Evolutionary conservation across 2,797 vertebrate genomes (phyloP).

Genomic region (Leptatherina wallacei): DNA sequence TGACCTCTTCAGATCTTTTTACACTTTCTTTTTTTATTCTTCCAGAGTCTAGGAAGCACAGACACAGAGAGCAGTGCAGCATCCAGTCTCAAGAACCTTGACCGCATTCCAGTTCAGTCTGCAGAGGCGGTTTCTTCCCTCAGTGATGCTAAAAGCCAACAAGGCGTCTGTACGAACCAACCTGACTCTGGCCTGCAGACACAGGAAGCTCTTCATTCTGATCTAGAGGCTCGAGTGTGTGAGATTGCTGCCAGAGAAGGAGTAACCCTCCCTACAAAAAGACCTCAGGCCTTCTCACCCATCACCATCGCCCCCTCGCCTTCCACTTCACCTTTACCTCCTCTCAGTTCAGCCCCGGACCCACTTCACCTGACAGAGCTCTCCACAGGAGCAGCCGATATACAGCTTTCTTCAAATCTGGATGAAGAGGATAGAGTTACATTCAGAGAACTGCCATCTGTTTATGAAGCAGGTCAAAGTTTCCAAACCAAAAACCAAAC

Average conservation of each 20-base stretch:
- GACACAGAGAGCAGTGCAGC: constrained; percentile 78
- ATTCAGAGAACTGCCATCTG: not conserved
- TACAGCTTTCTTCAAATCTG: not conserved
- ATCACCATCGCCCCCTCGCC: constrained; percentile 77
- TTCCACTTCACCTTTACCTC: constrained; percentile 50
- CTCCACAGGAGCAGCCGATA: constrained; percentile 28
- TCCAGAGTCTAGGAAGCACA: constrained; percentile 73
- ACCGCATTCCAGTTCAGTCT: constrained; percentile 2
- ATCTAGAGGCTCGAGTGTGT: constrained; percentile 50
- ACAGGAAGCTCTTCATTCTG: constrained; percentile 2
- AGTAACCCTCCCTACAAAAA: constrained; percentile 28
- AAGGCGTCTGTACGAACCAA: constrained; percentile 4
- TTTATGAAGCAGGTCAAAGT: not conserved
- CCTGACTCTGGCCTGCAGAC: constrained; percentile 28
- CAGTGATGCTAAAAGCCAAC: constrained; percentile 28
- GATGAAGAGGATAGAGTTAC: constrained; percentile 4
- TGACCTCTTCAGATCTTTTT: not conserved
- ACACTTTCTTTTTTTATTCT: constrained; percentile 2
- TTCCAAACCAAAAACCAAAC: constrained; percentile 4
- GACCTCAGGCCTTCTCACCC: constrained; percentile 70
- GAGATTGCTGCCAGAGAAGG: constrained; percentile 73
- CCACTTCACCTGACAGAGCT: constrained; percentile 55
- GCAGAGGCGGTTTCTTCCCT: constrained; percentile 10
- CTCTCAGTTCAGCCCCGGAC: constrained; percentile 33
- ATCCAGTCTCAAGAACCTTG: constrained; percentile 45